These are phyloP conservation scores for Forficula auricularia DNA, from an alignment of 1,140 invertebrate genomes.

Conservation along the genomic window DNA sequence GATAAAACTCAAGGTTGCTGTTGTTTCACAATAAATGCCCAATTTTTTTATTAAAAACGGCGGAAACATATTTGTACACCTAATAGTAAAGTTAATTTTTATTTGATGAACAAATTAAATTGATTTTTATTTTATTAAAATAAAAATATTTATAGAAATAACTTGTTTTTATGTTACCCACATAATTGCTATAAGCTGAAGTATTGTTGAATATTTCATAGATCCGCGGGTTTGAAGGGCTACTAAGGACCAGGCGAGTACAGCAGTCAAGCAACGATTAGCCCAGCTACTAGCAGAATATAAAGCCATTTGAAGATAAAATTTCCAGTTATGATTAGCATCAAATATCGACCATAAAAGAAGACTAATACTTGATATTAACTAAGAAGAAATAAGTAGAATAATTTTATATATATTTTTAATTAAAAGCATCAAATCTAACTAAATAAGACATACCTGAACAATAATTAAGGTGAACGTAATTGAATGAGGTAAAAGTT, in stretches of 20 bases:
- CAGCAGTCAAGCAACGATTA: conserved; percentile 63
- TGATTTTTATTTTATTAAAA: too few species aligned
- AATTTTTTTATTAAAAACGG: too few species aligned
- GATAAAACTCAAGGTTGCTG: too few species aligned
- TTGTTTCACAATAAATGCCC: too few species aligned
- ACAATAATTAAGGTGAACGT: conserved; percentile 59
- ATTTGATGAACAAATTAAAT: too few species aligned
- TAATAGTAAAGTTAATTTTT: too few species aligned
- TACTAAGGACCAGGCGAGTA: conserved; percentile 59
- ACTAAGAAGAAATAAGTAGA: conserved; percentile 24
- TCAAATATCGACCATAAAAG: conserved; percentile 43
- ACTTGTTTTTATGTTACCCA: too few species aligned
- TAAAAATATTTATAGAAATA: too few species aligned
- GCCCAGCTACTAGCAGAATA: conserved; percentile 57
- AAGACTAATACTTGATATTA: conserved; percentile 45
- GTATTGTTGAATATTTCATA: too few species aligned
- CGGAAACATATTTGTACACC: too few species aligned
- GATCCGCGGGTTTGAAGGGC: conserved; percentile 50
- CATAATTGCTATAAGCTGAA: too few species aligned
- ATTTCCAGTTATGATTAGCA: conserved; percentile 28
- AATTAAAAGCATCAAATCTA: too few species aligned
- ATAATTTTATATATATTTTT: conserved; percentile 13
- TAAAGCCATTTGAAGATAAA: conserved; percentile 52
- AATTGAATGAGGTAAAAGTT: conserved; percentile 62
- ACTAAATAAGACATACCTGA: conserved; percentile 48